Evolutionary conservation across 2,113 vertebrate species (phyloP), one percentile per base, ranked within the genome.

Genomic region (Hemicordylus capensis): DNA sequence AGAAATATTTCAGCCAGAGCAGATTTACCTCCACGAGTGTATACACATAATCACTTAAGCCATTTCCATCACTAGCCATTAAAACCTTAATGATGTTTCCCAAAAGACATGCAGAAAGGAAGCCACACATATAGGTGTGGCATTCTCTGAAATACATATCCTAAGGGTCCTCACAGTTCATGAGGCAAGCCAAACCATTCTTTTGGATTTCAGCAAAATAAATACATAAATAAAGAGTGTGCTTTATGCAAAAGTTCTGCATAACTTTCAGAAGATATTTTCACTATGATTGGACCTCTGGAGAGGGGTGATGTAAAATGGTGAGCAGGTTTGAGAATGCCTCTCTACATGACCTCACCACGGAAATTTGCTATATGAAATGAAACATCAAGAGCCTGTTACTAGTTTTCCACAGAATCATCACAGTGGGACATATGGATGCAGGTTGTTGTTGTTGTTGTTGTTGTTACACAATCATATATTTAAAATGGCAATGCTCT

Each of bases 1-100:
- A 88, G 22, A 91, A 72, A 66, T 75, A 75, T 91, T 93, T 88
- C 88, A 93, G 85, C 69, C 91, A 92, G 90, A 80, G 48, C 4
- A 83, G 92, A 84, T 89, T 93, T 85, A 89, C 76, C 92, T 89
- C 59, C 81, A 64, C 78, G 0, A 74, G 37, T 46, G 87, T 81
- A 86, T 87, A 91, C 88, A 88, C 90, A 87, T 83, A 83, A 79
- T 94, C 91, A 92, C 93, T 93, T 92, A 85, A 90, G 70, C 83
- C 85, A 91, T 91, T 91, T 92, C 91, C 89, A 87, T 91, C 90
- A 93, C 82, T 70, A 84, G 81, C 37, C 84, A 90, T 81, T 87
- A 80, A 90, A 34, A 85, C 89, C 14, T 0, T 6, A 69, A 76
- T 24, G 22, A 54, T 19, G 15, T 39, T 9, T 79, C 69, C 1